Evolutionary conservation across 2,113 vertebrate species (phyloP).

Genomic region (Orycteropus afer): DNA sequence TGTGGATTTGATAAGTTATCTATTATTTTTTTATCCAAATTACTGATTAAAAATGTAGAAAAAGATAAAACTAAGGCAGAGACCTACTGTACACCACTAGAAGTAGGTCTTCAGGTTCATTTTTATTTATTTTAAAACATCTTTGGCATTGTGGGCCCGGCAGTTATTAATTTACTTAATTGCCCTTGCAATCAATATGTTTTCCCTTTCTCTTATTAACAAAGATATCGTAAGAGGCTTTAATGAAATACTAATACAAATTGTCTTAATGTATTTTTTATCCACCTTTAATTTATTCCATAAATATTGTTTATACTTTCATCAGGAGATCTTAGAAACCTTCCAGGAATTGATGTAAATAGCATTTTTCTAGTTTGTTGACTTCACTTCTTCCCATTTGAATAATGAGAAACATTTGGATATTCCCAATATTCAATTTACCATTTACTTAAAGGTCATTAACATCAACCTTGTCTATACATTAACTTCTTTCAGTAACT

Average conservation of each 20-base stretch:
- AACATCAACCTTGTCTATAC: background rate
- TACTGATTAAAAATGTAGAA: background rate
- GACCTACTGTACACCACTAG: background rate
- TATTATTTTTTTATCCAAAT: too few species aligned
- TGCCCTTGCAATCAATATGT: background rate
- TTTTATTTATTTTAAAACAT: slow-evolving; percentile 30
- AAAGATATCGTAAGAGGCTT: background rate
- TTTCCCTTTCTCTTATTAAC: background rate
- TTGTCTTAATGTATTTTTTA: background rate
- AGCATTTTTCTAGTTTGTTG: background rate
- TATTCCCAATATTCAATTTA: background rate
- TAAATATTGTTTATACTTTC: background rate
- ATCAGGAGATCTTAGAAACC: background rate
- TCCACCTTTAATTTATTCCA: background rate
- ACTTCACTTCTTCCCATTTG: background rate
- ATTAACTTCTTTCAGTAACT: background rate
- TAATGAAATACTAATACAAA: background rate
- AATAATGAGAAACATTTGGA: background rate
- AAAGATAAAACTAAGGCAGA: background rate
- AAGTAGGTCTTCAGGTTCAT: background rate
- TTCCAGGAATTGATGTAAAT: background rate
- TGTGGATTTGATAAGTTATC: too few species aligned
- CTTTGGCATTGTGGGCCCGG: background rate
- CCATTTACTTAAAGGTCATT: background rate
- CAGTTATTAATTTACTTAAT: background rate